These are phyloP conservation scores for Ptychochromis oligacanthus DNA, from an alignment of 2,113 vertebrate genomes.

Conservation along the genomic window DNA sequence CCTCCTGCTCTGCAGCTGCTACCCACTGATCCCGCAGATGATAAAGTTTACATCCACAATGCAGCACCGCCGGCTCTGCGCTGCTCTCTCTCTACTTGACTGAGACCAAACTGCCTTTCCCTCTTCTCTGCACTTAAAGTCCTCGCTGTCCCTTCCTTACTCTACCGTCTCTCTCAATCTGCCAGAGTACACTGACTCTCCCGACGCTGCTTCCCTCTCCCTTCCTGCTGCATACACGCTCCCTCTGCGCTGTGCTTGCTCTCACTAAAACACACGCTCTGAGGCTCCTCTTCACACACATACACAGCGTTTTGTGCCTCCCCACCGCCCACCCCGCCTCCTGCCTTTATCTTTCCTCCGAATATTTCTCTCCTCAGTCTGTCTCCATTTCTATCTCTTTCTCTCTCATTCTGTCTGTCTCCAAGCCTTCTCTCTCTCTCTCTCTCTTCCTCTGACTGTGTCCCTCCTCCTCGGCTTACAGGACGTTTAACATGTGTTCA, in stretches of 20 bases:
- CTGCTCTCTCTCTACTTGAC: neutral
- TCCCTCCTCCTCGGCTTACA: constrained; percentile 48
- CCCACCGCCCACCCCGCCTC: constrained; percentile 49
- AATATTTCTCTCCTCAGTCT: constrained; percentile 47
- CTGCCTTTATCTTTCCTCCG: constrained; percentile 56
- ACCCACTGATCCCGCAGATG: constrained; percentile 61
- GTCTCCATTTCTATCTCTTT: constrained; percentile 7
- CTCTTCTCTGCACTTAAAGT: constrained; percentile 6
- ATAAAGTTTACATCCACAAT: constrained; percentile 84
- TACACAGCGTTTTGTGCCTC: constrained; percentile 6
- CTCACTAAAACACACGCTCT: constrained; percentile 39
- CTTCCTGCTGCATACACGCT: constrained; percentile 40
- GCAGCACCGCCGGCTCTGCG: constrained; percentile 41
- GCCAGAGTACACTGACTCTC: constrained; percentile 62
- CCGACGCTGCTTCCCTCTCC: constrained; percentile 29
- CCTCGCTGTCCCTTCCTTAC: neutral
- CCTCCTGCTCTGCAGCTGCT: constrained; percentile 62
- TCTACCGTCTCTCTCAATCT: constrained; percentile 43
- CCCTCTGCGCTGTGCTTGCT: constrained; percentile 46
- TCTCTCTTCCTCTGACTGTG: constrained; percentile 13
- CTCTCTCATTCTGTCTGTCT: constrained; percentile 15
- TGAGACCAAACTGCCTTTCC: neutral
- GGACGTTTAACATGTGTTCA: constrained; percentile 74
- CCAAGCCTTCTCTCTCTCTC: neutral
- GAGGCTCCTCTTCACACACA: constrained; percentile 37